Evolutionary conservation across 2,888 invertebrate species (phyloP).

Genomic region (Tiliacea citrago): DNA sequence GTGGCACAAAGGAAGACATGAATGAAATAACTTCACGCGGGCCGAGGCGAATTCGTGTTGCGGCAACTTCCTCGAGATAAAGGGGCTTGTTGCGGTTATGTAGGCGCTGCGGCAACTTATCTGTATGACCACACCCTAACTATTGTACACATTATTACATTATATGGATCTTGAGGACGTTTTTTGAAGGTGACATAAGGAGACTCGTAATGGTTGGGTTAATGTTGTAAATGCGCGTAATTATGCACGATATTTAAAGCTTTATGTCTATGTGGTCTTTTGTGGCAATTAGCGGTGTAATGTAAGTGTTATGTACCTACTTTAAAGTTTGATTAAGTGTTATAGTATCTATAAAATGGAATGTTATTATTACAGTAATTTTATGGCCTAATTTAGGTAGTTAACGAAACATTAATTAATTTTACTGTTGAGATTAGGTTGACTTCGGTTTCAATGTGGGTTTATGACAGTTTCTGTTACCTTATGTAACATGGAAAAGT

Average conservation of each 20-base stretch:
- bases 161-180: slow-evolving; percentile 45
- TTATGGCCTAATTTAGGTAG: slow-evolving; percentile 50
- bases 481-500: neutral
- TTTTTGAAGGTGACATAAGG: slow-evolving; percentile 52
- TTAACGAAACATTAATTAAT: slow-evolving; percentile 56
- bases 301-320: slow-evolving; percentile 57
- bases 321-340: slow-evolving; percentile 63
- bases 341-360: slow-evolving; percentile 57
- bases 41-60: neutral
- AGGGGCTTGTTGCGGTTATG: neutral
- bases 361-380: slow-evolving; percentile 51
- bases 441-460: slow-evolving; percentile 26
- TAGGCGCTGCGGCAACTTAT: neutral
- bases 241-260: slow-evolving; percentile 56
- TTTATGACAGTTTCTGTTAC: neutral
- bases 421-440: slow-evolving; percentile 50
- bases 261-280: slow-evolving; percentile 55
- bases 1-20: neutral
- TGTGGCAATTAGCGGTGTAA: slow-evolving; percentile 56
- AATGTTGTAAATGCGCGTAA: slow-evolving; percentile 48
- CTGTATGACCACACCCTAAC: slow-evolving; percentile 15
- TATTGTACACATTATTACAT: slow-evolving; percentile 17
- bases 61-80: slow-evolving; percentile 17
- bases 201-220: slow-evolving; percentile 40
- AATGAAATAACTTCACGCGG: neutral